Conservation (phyloP, 2,888 invertebrate genomes). For the Rhamnusium bicolor region DNA sequence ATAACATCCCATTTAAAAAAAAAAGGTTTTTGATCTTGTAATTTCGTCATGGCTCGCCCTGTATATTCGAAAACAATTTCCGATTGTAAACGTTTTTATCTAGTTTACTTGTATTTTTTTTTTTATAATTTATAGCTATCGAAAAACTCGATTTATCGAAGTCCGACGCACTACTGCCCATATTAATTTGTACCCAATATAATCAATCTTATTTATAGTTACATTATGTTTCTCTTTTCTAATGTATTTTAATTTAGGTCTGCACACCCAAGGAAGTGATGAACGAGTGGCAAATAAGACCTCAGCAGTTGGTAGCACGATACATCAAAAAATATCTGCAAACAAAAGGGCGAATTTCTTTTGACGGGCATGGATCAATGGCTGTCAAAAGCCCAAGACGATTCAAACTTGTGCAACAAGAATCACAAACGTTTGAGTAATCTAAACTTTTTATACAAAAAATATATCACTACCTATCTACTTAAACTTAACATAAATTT, state of each 20-base stretch:
- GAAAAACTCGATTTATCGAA: too few relatives aligned
- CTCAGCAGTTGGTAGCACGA: conserved; percentile 87
- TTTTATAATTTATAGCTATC: too few relatives aligned
- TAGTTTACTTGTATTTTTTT: too few relatives aligned
- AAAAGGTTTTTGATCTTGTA: too few relatives aligned
- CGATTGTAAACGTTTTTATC: too few relatives aligned
- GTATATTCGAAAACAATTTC: too few relatives aligned
- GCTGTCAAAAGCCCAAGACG: conserved; percentile 89
- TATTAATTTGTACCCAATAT: too few relatives aligned
- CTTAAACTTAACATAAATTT: conserved; percentile 11
- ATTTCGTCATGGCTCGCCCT: too few relatives aligned
- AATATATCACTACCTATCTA: not conserved
- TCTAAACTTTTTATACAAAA: too few relatives aligned
- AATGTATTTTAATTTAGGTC: conserved; percentile 74
- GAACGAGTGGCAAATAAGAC: conserved; percentile 92
- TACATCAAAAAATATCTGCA: conserved; percentile 88
- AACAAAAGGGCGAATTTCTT: conserved; percentile 80
- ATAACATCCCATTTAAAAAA: too few relatives aligned
- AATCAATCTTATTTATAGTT: too few relatives aligned
- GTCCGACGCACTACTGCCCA: too few relatives aligned
- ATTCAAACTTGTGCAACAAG: conserved; percentile 91
- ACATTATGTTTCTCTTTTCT: not conserved
- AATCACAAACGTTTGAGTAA: conserved; percentile 92
- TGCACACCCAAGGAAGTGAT: conserved; percentile 90
- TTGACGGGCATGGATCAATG: conserved; percentile 85